Evolutionary conservation across 2,888 invertebrate genomes (phyloP).

Genomic region (Lampropteryx suffumata): DNA sequence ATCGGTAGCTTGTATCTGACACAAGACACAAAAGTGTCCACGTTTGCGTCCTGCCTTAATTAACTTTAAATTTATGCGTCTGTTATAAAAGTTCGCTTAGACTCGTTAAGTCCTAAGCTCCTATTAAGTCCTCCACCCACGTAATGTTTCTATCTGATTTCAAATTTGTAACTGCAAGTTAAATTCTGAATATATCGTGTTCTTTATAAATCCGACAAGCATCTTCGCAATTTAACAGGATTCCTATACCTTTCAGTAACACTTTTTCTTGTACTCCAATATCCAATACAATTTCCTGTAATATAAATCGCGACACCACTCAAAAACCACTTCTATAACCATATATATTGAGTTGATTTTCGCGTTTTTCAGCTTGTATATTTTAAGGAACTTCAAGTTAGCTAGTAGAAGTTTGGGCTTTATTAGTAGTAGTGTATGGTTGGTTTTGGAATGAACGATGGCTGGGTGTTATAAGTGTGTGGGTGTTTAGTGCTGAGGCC

Average conservation of each 20-base stretch:
- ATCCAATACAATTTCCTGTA: slow-evolving; percentile 63
- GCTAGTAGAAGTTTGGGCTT: slow-evolving; percentile 31
- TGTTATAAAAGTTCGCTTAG: too few relatives aligned
- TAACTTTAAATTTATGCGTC: too few relatives aligned
- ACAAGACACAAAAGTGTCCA: too few relatives aligned
- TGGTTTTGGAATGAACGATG: slow-evolving; percentile 35
- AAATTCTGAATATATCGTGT: too few relatives aligned
- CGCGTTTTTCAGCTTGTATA: slow-evolving; percentile 19
- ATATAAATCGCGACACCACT: slow-evolving; percentile 33
- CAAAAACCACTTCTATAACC: slow-evolving; percentile 40
- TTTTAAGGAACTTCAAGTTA: slow-evolving; percentile 18
- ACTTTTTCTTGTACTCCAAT: slow-evolving; percentile 54
- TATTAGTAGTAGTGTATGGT: slow-evolving; percentile 24
- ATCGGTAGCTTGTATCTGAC: too few relatives aligned
- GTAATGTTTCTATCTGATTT: too few relatives aligned
- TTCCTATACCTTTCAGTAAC: slow-evolving; percentile 45
- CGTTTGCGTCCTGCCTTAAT: too few relatives aligned
- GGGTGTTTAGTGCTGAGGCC: slow-evolving; percentile 76
- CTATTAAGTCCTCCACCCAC: too few relatives aligned
- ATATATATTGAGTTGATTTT: slow-evolving; percentile 43
- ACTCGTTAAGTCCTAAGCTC: too few relatives aligned
- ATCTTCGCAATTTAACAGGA: slow-evolving; percentile 36
- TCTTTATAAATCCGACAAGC: slow-evolving; percentile 3
- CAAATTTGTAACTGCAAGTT: too few relatives aligned
- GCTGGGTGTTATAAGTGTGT: slow-evolving; percentile 51